Base-by-base conservation (phyloP, 2,797 vertebrate genomes). In the Brachymystax lenok region DNA sequence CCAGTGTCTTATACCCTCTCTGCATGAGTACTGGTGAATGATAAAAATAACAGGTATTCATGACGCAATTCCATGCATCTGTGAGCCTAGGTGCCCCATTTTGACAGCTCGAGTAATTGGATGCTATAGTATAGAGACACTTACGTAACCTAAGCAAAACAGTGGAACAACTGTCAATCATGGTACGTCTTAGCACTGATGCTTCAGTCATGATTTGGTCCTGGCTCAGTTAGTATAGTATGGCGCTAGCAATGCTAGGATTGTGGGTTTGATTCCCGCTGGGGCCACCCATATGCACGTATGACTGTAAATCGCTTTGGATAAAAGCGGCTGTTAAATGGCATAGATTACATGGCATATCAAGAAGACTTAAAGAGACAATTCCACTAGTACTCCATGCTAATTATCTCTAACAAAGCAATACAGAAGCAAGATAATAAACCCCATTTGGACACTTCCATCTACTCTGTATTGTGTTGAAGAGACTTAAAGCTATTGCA, bases 1-100 rank as follows among this genome's bases (percentile, higher is more conserved):
- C 24, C 69, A n/a, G 27, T 69, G 59, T 76, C 69, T 69, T 64
- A 13, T 67, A 3, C 61, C 14, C 78, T 27, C 59, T 24, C 59
- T 71, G 46, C 35, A 28, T 35, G 14, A 10, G 17, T 33, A 2
- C 4, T 6, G 1, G 51, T 28, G 74, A 67, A 77, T 80, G 80
- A 82, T 85, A 76, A 81, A 86, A 88, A 80, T 16, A 64, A 83
- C 77, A 74, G 73, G 66, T 33, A 30, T 30, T 83, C 74, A 82
- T 70, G 40, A 46, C 12, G 40, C 19, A 59, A 19, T 59, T 59
- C 19, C 54, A 59, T 7, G 54, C 54, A n/a, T 70, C 46, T 70
- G 69, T 21, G n/a, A 50, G 40, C 19, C 56, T 61, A 61, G 56
- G 56, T 19, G 56, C 56, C n/a, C n/a, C n/a, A 12, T 24, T 63